Conservation (phyloP, 1,140 invertebrate species). For the Asobara japonica region DNA sequence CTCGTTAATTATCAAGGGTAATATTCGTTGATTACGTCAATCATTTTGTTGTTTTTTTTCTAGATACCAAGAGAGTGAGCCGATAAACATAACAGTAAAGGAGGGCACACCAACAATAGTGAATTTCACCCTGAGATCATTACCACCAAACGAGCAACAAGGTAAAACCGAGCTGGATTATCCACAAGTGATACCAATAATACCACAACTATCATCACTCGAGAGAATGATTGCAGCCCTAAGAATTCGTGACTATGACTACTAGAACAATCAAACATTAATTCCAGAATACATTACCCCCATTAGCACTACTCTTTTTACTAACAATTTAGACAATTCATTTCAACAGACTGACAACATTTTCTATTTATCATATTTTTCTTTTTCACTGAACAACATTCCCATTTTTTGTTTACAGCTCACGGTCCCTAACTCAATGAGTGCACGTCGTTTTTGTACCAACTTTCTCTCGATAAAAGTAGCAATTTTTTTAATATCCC, state of each 20-base stretch:
- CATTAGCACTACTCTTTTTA: background rate
- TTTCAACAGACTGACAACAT: background rate
- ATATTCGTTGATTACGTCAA: background rate
- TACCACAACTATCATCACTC: conserved; percentile 45
- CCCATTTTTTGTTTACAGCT: conserved; percentile 46
- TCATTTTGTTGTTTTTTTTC: conserved; percentile 28
- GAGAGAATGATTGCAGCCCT: conserved; percentile 33
- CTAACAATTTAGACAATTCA: background rate
- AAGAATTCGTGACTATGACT: conserved; percentile 33
- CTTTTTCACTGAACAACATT: no score
- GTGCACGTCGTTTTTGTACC: conserved; percentile 29
- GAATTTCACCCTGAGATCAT: conserved; percentile 65
- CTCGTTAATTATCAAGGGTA: no score
- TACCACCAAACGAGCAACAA: conserved; percentile 47
- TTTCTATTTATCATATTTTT: conserved; percentile 33
- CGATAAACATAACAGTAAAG: conserved; percentile 57
- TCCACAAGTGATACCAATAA: conserved; percentile 50
- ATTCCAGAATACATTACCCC: background rate
- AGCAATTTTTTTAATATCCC: background rate
- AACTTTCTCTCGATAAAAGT: background rate
- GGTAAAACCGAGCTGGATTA: conserved; percentile 59
- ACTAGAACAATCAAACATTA: background rate
- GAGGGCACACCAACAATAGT: conserved; percentile 64
- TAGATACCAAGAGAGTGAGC: conserved; percentile 63
- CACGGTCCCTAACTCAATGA: conserved; percentile 36